phyloP scores from a whole-genome alignment of 2,888 invertebrate genomes.

The Linnaemya tessellans region DNA sequence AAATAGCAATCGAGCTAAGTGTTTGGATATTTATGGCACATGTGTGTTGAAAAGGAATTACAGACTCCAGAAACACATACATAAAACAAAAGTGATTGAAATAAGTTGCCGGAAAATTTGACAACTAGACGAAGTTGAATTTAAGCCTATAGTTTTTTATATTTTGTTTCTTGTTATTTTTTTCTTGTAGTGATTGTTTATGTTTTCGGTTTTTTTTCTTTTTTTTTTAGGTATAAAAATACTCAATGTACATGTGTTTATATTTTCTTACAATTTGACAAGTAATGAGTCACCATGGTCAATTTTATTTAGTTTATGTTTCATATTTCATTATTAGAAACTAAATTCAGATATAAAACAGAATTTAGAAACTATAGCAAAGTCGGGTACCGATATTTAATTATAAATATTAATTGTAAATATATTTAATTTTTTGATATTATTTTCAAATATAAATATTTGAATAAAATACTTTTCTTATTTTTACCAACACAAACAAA shows the following conservation, averaged over 20 bases:
- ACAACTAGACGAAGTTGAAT: constrained; percentile 72
- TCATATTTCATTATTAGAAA: constrained; percentile 32
- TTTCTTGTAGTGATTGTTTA: constrained; percentile 44
- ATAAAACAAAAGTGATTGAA: constrained; percentile 72
- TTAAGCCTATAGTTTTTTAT: constrained; percentile 44
- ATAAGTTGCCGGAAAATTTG: constrained; percentile 74
- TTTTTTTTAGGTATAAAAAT: neutral
- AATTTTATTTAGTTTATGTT: neutral
- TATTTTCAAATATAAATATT: no score
- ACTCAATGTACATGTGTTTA: neutral
- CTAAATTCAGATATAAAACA: neutral
- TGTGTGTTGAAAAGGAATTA: constrained; percentile 63
- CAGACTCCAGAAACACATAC: constrained; percentile 19
- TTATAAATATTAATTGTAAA: no score
- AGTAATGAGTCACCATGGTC: constrained; percentile 53
- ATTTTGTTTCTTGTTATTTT: constrained; percentile 40
- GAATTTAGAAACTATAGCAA: no score
- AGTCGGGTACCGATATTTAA: no score
- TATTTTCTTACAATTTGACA: constrained; percentile 29
- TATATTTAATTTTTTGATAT: no score
- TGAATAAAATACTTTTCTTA: no score
- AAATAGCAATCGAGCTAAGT: constrained; percentile 60
- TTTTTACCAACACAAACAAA: no score
- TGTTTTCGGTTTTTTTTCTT: constrained; percentile 16
- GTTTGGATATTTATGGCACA: constrained; percentile 70